Base-by-base conservation (phyloP, 1,140 invertebrate species). In the Triops longicaudatus region DNA sequence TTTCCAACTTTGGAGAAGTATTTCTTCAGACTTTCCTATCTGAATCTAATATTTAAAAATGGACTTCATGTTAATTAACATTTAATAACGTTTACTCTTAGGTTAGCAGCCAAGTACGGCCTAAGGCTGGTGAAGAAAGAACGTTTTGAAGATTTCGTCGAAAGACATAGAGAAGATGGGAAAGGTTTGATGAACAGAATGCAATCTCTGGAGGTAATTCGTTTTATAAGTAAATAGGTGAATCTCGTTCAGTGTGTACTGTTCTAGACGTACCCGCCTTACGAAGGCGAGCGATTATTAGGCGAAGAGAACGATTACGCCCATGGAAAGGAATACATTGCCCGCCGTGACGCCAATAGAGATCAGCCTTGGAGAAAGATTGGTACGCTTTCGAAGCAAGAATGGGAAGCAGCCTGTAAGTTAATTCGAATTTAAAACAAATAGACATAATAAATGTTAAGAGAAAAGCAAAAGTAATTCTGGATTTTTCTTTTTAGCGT, bases 391-490 rank as follows among this genome's bases (percentile, higher is more conserved):
- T 95, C 94, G 12, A 88, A 89, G 81, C 89, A 91, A 22, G 96
- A 98, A 85, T 98, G 96, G 97, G 95, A 98, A 86, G 95, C 92
- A 76, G 89, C 91, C 78, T 92, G 93, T 93, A 87, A 91, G 90
- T 88, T 80, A 72, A 9, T 79, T 11, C 78, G 50, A 17, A 75
- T 26, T 31, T 7, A 50, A 10, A 11, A 73, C 31, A 22, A 75
- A 76, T 43, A 77, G 72, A 63, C 31, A 50, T 78, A 71, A 74
- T 75, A 50, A 77, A 41, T 79, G 76, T 78, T 26, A 78, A 43
- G n/a, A n/a, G n/a, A n/a, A n/a, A n/a, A n/a, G n/a, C 74, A 76
- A 78, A 73, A 73, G 26, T 22, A 77, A 72, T 76, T 63, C 41
- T 75, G 79, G 77, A 81, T 81, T 80, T 83, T 78, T 81, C 82